Evolutionary conservation across 2,113 vertebrate genomes (phyloP), one percentile per base, ranked within the genome.

Genomic region (Tachycineta bicolor): DNA sequence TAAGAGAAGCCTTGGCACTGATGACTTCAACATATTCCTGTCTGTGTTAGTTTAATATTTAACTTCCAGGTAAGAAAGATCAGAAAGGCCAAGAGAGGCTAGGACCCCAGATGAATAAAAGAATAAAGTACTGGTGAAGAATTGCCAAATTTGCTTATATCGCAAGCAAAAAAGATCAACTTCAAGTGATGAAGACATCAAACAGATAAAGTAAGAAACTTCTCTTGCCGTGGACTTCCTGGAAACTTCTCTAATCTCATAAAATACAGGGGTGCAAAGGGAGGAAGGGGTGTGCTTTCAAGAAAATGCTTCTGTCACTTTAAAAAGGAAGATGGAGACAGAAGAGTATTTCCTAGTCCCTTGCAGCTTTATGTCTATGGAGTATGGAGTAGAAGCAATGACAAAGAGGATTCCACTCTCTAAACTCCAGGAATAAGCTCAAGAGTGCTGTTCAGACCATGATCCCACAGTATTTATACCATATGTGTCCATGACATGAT

Each of bases 341-440:
- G 4, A 53, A 41, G 6, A 44, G 5, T 21, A 43, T 17, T 63
- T 67, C 24, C 14, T 68, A 29, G 53, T 44, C 12, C 33, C 8
- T 64, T 58, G 15, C 13, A 60, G 25, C 11, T 79, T 63, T 25
- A 44, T 4, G 1, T 71, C 9, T 19, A n/a, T n/a, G n/a, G n/a
- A 58, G 23, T 67, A 39, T 2, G 12, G 28, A 87, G 39, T 11
- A 74, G 33, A 88, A 65, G 6, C 23, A 88, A 46, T 10, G 8
- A 22, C 9, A 47, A 75, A 76, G 17, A 56, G 3, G 14, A 73
- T 74, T 77, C 62, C 0, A 0, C 13, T 58, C 28, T 43, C 28
- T 41, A 7, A 59, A 3, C 21, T 52, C 18, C 24, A n/a, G 18
- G 19, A 85, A 60, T 31, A 10, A 79, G 74, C 5, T 82, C 15